Evolutionary conservation across 2,888 invertebrate genomes (phyloP).

Genomic region (Bugula neritina): DNA sequence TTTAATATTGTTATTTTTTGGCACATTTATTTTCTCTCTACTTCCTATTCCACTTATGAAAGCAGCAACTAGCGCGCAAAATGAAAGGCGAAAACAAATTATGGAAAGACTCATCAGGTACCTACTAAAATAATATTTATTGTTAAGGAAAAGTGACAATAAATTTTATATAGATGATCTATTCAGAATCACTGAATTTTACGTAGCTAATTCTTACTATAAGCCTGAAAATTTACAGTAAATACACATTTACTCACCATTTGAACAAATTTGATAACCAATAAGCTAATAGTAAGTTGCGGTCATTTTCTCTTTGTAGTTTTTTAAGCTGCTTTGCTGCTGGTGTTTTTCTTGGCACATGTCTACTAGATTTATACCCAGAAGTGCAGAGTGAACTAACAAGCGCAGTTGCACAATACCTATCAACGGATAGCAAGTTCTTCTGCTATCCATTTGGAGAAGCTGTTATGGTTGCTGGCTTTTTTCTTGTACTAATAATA

Average conservation of each 20-base stretch:
- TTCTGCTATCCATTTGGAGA: slow-evolving; percentile 41
- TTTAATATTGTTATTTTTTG: slow-evolving; percentile 43
- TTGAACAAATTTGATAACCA: too few relatives aligned
- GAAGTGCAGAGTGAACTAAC: slow-evolving; percentile 35
- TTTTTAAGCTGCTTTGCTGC: slow-evolving; percentile 33
- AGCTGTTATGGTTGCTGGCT: slow-evolving; percentile 42
- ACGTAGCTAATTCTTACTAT: too few relatives aligned
- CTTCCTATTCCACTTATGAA: slow-evolving; percentile 49
- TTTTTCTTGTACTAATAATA: slow-evolving; percentile 43
- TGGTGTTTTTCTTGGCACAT: slow-evolving; percentile 50
- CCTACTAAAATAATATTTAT: not conserved
- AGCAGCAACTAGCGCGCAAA: slow-evolving; percentile 27
- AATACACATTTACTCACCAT: too few relatives aligned
- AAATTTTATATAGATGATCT: too few relatives aligned
- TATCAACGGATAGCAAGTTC: not conserved
- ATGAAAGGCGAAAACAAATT: not conserved
- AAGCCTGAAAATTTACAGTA: too few relatives aligned
- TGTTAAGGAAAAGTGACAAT: too few relatives aligned
- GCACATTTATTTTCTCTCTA: slow-evolving; percentile 51
- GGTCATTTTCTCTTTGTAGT: slow-evolving; percentile 15
- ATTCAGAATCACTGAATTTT: too few relatives aligned
- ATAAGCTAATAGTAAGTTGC: too few relatives aligned
- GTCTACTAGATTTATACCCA: slow-evolving; percentile 48
- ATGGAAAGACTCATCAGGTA: slow-evolving; percentile 17
- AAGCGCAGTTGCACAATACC: not conserved